Evolutionary conservation across 2,797 vertebrate species (phyloP), one percentile per base, ranked within the genome.

Genomic region (Knipowitschia caucasica): DNA sequence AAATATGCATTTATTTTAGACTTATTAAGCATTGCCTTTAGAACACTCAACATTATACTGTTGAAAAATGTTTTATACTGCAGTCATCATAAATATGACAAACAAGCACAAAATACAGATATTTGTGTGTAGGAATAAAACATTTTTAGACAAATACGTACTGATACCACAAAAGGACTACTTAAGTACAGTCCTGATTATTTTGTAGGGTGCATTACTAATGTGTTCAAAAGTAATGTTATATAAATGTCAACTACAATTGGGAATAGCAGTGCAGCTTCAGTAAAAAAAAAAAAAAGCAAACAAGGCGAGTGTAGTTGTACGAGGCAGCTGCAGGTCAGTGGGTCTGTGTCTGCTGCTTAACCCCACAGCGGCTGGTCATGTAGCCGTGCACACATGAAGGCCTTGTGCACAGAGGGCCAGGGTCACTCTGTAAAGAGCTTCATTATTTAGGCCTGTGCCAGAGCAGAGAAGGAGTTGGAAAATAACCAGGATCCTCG

Each of bases 361-460:
- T 71, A 62, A 74, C 54, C 68, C 62, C 67, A 53, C 33, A 56
- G 71, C 27, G 39, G 45, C 38, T 9, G 76, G 68, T 81, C 59
- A 34, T 61, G 66, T 80, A 78, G 77, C 87, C 86, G 83, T 86
- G 82, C 75, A 84, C 76, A 87, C 75, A 80, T n/a, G 81, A 86
- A 81, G n/a, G 77, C 87, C 86, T 82, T 86, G 82, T 73, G 83
- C 76, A 87, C 75, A 80, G n/a, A 80, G 85, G 80, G 77, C 83
- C 80, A 67, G 31, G 77, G 77, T 77, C 71, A 66, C 73, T 75
- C 67, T 73, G 80, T 82, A 76, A 83, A 85, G 68, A 74, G 71
- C 74, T 86, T 82, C 86, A 84, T 87, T 86, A 88, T 89, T 88
- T 77, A 86, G 77, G 56, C 69, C 74, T 66, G 71, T 82, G 80